Evolutionary conservation across 2,113 vertebrate species (phyloP), one percentile per base, ranked within the genome.

Genomic region (Chrysochloris asiatica): DNA sequence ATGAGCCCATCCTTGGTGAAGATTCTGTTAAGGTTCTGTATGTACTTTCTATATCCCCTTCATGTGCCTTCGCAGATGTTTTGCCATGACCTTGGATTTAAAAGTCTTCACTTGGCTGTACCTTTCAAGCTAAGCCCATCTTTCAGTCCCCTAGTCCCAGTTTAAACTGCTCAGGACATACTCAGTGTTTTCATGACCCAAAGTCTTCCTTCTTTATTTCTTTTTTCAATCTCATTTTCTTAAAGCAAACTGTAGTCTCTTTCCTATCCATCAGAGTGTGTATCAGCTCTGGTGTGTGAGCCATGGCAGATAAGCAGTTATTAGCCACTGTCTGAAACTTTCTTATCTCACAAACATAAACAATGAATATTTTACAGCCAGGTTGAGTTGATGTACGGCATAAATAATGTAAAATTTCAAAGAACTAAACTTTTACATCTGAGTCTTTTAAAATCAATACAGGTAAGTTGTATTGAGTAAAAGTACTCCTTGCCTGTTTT

Each of bases 281-380:
- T 54, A 19, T 47, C 50, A 81, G 38, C 65, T 88, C 88, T 83
- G 90, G 86, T 78, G 76, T 93, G 69, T 75, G 79, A 90, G 59
- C 76, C 72, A 41, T 10, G 79, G 80, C 52, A 90, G 86, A 90
- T 79, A 72, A 47, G 26, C 85, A 30, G 80, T 89, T 92, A 63
- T 83, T 89, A 75, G 56, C 52, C 30, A 56, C 30, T 86, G 11
- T 82, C 50, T 90, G 36, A 30, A 92, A 78, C 85, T 84, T 83
- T 95, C 81, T 71, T 89, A 83, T 90, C 95, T 86, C 71, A 92
- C 78, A 93, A 93, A 93, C 45, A 52, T 36, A 83, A 82, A 72
- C 91, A 91, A 78, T 79, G 83, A 85, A 38, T 59, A 19, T 80
- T 24, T 65, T 94, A 77, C 8, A 47, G 43, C 67, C 13, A 73